Percentiles rank a stretch among this genome's conserved stretches.
Evolutionary conservation across 2,797 vertebrate genomes (phyloP).

Genomic region (Microcaecilia unicolor): DNA sequence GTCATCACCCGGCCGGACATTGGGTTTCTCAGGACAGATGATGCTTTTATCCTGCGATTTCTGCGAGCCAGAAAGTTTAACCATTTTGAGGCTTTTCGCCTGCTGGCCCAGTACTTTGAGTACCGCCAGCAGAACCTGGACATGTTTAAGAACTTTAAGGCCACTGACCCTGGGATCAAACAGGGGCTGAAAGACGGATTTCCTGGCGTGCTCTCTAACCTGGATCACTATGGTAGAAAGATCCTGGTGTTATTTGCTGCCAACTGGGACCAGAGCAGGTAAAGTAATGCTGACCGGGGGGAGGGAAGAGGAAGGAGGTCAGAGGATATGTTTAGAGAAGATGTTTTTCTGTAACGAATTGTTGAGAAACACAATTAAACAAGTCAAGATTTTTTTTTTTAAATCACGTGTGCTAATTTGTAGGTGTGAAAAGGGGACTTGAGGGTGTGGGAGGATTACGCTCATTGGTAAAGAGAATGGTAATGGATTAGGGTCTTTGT

Average conservation of each 20-base stretch:
- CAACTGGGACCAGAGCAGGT: constrained; percentile 99
- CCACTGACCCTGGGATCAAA: constrained; percentile 94
- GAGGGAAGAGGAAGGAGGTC: too few relatives aligned
- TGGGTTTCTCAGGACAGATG: constrained; percentile 94
- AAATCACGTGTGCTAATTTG: too few relatives aligned
- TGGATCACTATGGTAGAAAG: constrained; percentile 94
- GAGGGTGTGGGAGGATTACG: too few relatives aligned
- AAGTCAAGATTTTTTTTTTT: too few relatives aligned
- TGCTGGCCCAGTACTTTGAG: constrained; percentile 95
- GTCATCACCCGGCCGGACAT: constrained; percentile 97
- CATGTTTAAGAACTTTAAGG: constrained; percentile 98
- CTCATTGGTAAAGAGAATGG: too few relatives aligned
- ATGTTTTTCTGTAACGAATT: too few relatives aligned
- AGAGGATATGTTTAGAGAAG: too few relatives aligned
- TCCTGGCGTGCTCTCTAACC: constrained; percentile 85
- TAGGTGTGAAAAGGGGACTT: too few relatives aligned
- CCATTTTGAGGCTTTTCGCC: constrained; percentile 93
- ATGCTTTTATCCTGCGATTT: constrained; percentile 92
- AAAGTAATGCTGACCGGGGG: constrained; percentile 34
- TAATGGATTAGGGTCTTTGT: too few relatives aligned
- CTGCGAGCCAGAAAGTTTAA: constrained; percentile 94
- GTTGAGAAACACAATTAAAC: too few relatives aligned
- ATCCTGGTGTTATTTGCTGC: constrained; percentile 93
- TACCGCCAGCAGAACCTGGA: constrained; percentile 97
- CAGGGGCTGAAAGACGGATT: constrained; percentile 96